These are phyloP conservation scores for Nyctibius grandis DNA, from an alignment of 2,797 vertebrate genomes.

Conservation along the genomic window DNA sequence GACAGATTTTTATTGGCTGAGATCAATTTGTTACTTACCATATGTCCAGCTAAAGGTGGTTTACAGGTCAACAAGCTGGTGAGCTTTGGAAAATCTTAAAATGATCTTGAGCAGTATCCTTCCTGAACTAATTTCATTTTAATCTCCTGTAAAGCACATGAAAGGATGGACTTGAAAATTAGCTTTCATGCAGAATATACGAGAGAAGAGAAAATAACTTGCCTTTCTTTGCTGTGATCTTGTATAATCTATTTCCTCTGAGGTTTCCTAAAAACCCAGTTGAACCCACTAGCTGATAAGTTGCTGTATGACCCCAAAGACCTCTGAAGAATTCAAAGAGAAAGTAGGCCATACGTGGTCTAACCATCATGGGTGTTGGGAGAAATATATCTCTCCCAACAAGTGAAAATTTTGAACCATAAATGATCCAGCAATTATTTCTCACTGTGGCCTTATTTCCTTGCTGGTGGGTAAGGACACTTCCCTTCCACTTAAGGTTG, in stretches of 20 bases:
- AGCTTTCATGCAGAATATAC: neutral
- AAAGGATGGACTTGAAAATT: constrained; percentile 25
- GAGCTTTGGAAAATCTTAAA: constrained; percentile 71
- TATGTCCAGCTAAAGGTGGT: constrained; percentile 90
- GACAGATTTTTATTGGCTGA: constrained; percentile 85
- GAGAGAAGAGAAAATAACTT: neutral
- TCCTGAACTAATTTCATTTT: constrained; percentile 59
- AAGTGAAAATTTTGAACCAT: neutral
- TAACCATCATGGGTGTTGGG: neutral
- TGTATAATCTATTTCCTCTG: neutral
- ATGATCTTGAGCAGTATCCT: constrained; percentile 42
- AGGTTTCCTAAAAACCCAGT: neutral
- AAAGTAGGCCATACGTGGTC: accelerated
- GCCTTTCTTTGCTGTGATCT: neutral
- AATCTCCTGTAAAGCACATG: constrained; percentile 29
- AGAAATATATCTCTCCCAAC: neutral
- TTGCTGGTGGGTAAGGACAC: neutral
- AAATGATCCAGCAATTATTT: neutral
- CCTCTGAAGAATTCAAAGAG: neutral
- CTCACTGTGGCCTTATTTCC: neutral
- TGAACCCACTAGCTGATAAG: neutral
- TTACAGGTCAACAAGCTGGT: constrained; percentile 82
- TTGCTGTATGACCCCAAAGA: neutral
- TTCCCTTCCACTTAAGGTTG: neutral
- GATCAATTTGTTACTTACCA: constrained; percentile 84